These are phyloP conservation scores for Phortica magna DNA, from an alignment of 2,888 invertebrate species.

Conservation along the genomic window DNA sequence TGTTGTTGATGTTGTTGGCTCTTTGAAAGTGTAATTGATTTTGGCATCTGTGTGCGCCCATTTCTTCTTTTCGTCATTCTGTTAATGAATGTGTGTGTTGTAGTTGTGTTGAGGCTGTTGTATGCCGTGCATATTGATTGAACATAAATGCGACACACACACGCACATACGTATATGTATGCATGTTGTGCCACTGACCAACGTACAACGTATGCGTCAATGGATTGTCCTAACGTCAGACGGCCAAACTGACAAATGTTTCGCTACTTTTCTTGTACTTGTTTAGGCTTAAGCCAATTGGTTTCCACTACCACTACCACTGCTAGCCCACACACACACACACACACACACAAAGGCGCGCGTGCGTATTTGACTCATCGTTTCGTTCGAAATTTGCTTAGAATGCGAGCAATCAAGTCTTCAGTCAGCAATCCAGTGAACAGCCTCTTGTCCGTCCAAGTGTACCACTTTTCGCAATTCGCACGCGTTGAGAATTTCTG, in stretches of 20 bases:
- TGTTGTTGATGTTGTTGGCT: conserved; percentile 38
- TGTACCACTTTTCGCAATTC: too few species aligned
- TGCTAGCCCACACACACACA: neutral
- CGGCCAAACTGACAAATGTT: neutral
- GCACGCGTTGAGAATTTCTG: too few species aligned
- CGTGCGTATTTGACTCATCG: neutral
- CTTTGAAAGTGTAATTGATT: conserved; percentile 75
- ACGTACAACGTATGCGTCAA: too few species aligned
- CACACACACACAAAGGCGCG: neutral
- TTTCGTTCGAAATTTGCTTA: conserved; percentile 33
- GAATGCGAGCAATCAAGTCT: conserved; percentile 36
- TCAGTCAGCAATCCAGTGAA: neutral
- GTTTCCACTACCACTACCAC: too few species aligned
- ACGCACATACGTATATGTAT: conserved; percentile 30
- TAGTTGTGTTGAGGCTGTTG: conserved; percentile 29
- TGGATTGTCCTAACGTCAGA: conserved; percentile 41
- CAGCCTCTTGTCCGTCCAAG: too few species aligned
- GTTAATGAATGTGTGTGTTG: conserved; percentile 60
- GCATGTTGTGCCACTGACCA: neutral
- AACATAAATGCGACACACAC: conserved; percentile 27
- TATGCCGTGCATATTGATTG: conserved; percentile 61
- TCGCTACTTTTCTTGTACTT: too few species aligned
- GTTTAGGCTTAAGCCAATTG: too few species aligned
- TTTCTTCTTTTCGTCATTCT: conserved; percentile 68
- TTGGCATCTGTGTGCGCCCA: conserved; percentile 68